Evolutionary conservation across 2,888 invertebrate genomes (phyloP).

Genomic region (Subacronicta megacephala): DNA sequence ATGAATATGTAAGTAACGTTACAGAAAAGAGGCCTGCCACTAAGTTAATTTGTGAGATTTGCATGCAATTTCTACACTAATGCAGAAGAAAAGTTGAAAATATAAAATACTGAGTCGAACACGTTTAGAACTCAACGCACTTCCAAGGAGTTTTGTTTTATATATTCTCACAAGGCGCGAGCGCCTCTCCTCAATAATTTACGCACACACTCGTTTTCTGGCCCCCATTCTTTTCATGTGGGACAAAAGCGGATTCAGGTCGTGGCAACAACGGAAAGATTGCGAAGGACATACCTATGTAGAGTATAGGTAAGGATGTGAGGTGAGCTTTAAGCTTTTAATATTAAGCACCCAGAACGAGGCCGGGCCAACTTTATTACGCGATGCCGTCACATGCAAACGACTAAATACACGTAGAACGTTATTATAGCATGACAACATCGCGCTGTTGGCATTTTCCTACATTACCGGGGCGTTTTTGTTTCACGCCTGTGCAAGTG

Average conservation of each 20-base stretch:
- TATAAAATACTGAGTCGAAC: constrained; percentile 32
- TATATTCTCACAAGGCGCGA: constrained; percentile 72
- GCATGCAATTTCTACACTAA: not conserved
- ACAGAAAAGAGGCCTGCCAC: too few species aligned
- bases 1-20: too few species aligned
- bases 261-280: constrained; percentile 85
- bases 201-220: constrained; percentile 82
- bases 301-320: constrained; percentile 63
- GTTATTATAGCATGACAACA: constrained; percentile 19
- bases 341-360: constrained; percentile 77
- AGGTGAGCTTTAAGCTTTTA: constrained; percentile 81
- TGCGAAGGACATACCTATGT: constrained; percentile 78
- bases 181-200: constrained; percentile 85
- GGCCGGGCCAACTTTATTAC: constrained; percentile 76
- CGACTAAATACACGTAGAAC: constrained; percentile 56
- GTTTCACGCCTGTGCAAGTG: constrained; percentile 55
- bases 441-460: constrained; percentile 23
- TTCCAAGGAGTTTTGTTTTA: constrained; percentile 79
- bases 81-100: not conserved
- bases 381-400: constrained; percentile 69
- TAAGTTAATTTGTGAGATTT: too few species aligned
- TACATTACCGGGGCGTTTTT: constrained; percentile 49
- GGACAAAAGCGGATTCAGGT: constrained; percentile 86
- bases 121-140: constrained; percentile 54
- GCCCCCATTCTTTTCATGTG: constrained; percentile 82